Evolutionary conservation across 2,888 invertebrate genomes (phyloP), one percentile per base, ranked within the genome.

Genomic region (Hirtodrosophila alboralis): DNA sequence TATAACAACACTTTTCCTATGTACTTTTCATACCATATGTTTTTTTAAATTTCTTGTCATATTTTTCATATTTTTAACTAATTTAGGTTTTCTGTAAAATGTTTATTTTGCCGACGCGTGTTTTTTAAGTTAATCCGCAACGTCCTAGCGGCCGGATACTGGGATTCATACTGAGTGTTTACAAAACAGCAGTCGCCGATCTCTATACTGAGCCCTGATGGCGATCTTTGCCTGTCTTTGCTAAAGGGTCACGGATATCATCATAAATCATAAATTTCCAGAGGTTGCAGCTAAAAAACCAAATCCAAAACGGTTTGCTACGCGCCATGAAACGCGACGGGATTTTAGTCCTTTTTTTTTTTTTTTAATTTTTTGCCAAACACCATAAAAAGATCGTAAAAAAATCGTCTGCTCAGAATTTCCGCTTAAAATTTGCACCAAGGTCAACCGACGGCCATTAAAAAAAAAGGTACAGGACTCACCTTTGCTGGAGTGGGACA

Each of bases 131-230:
- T 62, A 51, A 76, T 43, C 51, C 67, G 76, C 63, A 43, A 81
- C 88, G 87, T 88, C 88, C 78, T 67, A 73, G 67, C 87, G 30
- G 60, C 67, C 77, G 75, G 84, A 65, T 78, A 70, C 77, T 72
- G 83, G 67, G 76, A 80, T 76, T 86, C 87, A 86, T 84, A 90
- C 90, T 90, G 90, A 90, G 86, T 87, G 86, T 89, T 88, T 87
- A 86, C 87, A 87, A 90, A 88, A 89, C 81, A 87, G 69, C 78
- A 78, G 70, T 41, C 68, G 77, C 52, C 71, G 67, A 74, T 67
- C 60, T 65, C 67, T 41, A 45, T 41, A 57, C 49, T 41, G 52
- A 68, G 53, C 48, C 61, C 57, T 43, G 47, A 45, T 56, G 74
- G 49, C 37, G 70, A 70, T 70, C 83, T 71, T 26, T 59, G 63